phyloP scores from a whole-genome alignment of 2,797 vertebrate genomes.

The Scomberomorus guttatus region DNA sequence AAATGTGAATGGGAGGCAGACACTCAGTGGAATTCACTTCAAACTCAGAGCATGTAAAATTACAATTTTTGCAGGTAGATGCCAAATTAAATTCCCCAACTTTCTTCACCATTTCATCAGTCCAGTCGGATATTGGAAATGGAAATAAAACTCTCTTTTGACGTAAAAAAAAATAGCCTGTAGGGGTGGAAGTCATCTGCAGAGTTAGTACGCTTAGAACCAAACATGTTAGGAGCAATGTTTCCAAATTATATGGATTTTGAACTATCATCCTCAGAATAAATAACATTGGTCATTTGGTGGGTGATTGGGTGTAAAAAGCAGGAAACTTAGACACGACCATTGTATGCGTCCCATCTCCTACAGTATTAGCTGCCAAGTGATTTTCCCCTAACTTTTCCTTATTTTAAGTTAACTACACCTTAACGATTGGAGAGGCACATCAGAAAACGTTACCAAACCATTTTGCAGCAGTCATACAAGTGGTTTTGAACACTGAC shows the following conservation, averaged over 20 bases:
- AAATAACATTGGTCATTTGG: background rate
- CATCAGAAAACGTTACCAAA: too few species aligned
- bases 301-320: background rate
- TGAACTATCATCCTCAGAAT: background rate
- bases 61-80: background rate
- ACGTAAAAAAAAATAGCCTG: background rate
- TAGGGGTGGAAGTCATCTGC: background rate
- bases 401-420: background rate
- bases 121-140: background rate
- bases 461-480: background rate
- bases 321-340: background rate
- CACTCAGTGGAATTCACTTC: background rate
- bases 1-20: background rate
- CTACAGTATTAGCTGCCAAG: too few species aligned
- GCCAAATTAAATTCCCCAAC: slow-evolving; percentile 4
- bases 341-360: background rate
- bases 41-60: background rate
- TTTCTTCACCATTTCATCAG: background rate
- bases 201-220: background rate
- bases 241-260: background rate
- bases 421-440: background rate
- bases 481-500: background rate
- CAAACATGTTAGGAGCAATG: background rate
- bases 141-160: background rate
- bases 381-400: background rate